Conservation (phyloP, 2,888 invertebrate species). For the Pediacus dermestoides region DNA sequence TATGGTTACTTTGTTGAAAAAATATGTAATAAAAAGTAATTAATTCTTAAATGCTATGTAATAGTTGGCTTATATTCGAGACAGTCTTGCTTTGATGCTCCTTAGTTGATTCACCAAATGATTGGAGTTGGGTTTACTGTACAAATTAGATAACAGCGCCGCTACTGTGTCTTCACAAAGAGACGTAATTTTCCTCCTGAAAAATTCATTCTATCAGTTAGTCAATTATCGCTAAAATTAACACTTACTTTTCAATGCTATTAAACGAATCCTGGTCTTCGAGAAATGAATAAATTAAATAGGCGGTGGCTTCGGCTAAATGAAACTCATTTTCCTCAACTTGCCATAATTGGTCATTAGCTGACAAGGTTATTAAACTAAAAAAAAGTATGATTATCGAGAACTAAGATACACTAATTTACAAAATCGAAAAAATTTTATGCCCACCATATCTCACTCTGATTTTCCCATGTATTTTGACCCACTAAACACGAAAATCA, state of each 20-base stretch:
- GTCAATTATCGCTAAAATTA: too few relatives aligned
- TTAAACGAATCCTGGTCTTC: constrained; percentile 59
- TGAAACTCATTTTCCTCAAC: constrained; percentile 82
- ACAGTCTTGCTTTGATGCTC: constrained; percentile 57
- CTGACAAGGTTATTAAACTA: constrained; percentile 65
- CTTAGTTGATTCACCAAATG: constrained; percentile 58
- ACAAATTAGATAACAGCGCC: constrained; percentile 69
- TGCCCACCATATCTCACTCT: too few relatives aligned
- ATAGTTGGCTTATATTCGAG: constrained; percentile 73
- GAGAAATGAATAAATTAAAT: constrained; percentile 67
- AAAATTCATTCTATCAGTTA: too few relatives aligned
- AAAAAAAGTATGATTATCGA: constrained; percentile 27
- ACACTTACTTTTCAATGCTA: constrained; percentile 50
- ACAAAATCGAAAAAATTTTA: too few relatives aligned
- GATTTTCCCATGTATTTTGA: constrained; percentile 2
- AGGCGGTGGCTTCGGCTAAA: constrained; percentile 71
- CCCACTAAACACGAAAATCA: too few relatives aligned
- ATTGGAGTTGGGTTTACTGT: constrained; percentile 68
- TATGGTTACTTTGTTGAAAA: too few relatives aligned
- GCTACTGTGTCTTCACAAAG: constrained; percentile 73
- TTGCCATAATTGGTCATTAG: constrained; percentile 81
- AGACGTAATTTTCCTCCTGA: constrained; percentile 64
- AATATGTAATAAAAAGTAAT: too few relatives aligned
- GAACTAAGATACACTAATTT: too few relatives aligned
- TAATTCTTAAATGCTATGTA: too few relatives aligned